Evolutionary conservation across 2,797 vertebrate genomes (phyloP), one percentile per base, ranked within the genome.

Genomic region (Enteromius paludinosus): DNA sequence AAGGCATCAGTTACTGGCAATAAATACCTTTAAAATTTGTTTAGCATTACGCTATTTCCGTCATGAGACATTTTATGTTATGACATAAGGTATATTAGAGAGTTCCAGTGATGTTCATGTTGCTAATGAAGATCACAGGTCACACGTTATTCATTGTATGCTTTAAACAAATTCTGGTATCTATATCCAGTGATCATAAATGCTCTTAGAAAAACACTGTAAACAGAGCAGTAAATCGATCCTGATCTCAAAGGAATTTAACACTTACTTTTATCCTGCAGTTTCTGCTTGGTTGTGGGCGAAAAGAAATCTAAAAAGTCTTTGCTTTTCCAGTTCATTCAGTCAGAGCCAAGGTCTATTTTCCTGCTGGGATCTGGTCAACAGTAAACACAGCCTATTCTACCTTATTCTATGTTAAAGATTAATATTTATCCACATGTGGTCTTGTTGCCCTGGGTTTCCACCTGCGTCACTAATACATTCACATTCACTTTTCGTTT

Each of bases 271-370:
- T 66, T 47, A 52, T 66, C 20, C 18, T 77, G 59, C 25, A 45
- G 30, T 79, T 35, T 69, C 12, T 70, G 66, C 18, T 61, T 0
- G n/a, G 41, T 49, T 81, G 28, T 65, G 23, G 15, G 9, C 0
- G 2, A 64, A 47, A 33, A 72, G 20, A 25, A 20, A 62, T 17
- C 18, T 28, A 20, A 10, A 47, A 49, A 61, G 9, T 28, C 30
- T 10, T 33, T 17, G 8, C 45, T 71, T 85, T 77, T 87, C 38
- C 10, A 17, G 30, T 73, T 7, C 41, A 81, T 73, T 81, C 30
- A 65, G 61, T 74, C 30, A 81, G 59, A 81, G 28, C 59, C 59
- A 65, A 73, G 33, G 70, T 65, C 59, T 74, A 5, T 25, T 41
- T 65, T 30, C 52, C 45, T 74, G 59, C 30, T 74, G 56, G 70